phyloP scores from a whole-genome alignment of 2,888 invertebrate species.

The Thecophora atra region DNA sequence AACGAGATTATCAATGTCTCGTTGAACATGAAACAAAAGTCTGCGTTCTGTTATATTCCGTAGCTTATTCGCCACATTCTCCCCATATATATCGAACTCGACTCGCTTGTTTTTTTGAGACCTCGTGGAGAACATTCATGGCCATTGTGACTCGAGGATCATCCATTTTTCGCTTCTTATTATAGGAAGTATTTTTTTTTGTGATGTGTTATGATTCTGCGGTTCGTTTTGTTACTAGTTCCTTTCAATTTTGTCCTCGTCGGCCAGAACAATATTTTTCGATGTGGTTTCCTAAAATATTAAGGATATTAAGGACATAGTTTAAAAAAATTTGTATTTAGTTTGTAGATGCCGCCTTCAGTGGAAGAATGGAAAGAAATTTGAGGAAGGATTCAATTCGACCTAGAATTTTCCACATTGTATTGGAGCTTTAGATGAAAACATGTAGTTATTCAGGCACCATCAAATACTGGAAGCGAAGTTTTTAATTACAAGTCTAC shows the following conservation, averaged over 20 bases:
- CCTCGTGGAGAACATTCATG: not conserved
- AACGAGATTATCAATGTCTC: not conserved
- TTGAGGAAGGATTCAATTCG: not conserved
- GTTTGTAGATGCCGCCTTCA: conserved; percentile 1
- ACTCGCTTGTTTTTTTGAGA: not conserved
- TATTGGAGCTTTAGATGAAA: not conserved
- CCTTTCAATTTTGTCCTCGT: not conserved
- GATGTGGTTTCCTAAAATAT: not conserved
- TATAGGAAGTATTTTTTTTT: not conserved
- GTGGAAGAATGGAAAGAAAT: not conserved
- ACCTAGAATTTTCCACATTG: not conserved
- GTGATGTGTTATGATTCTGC: not conserved
- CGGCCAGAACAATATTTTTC: not conserved
- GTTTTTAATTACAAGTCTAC: no score
- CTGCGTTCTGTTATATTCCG: not conserved
- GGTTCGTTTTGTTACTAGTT: not conserved
- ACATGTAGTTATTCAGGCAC: no score
- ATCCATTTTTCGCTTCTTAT: not conserved
- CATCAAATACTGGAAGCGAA: no score
- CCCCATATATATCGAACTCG: not conserved
- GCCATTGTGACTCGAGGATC: not conserved
- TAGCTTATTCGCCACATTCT: not conserved
- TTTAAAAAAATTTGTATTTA: not conserved
- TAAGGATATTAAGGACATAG: not conserved
- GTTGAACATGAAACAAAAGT: not conserved